These are phyloP conservation scores for Triplophysa tibetana DNA, from an alignment of 2,113 vertebrate genomes.

Conservation along the genomic window DNA sequence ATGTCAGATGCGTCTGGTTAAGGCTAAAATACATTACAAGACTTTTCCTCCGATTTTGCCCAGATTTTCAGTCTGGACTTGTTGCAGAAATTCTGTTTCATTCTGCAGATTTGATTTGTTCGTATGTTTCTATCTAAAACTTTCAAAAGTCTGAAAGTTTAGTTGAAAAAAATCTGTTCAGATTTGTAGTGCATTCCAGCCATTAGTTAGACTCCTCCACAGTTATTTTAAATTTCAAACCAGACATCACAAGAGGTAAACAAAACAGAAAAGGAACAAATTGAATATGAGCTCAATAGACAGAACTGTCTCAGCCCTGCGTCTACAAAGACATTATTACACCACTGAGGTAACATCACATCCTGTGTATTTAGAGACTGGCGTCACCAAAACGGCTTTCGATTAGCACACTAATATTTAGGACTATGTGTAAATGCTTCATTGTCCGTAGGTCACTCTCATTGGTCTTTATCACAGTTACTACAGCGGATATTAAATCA, in stretches of 20 bases:
- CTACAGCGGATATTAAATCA: conserved; percentile 48
- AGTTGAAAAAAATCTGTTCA: no score
- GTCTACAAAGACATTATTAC: not conserved
- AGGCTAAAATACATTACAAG: no score
- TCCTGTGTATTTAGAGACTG: conserved; percentile 13
- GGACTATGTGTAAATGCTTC: not conserved
- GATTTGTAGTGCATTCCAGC: no score
- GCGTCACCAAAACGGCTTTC: no score
- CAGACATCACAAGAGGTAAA: conserved; percentile 51
- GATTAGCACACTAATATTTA: no score
- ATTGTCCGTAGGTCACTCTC: conserved; percentile 61
- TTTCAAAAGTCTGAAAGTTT: no score
- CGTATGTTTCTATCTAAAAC: no score
- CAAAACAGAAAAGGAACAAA: conserved; percentile 30
- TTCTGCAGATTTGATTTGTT: no score
- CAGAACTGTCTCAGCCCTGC: not conserved
- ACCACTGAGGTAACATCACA: conserved; percentile 4
- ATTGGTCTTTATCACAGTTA: conserved; percentile 57
- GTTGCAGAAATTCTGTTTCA: no score
- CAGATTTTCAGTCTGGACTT: no score
- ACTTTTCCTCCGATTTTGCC: no score
- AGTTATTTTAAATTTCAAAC: conserved; percentile 45
- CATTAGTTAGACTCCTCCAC: not conserved
- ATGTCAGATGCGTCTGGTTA: conserved; percentile 21
- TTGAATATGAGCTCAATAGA: not conserved